Conservation (phyloP, 1,140 invertebrate species). For the Rhyacophila brunnea region DNA sequence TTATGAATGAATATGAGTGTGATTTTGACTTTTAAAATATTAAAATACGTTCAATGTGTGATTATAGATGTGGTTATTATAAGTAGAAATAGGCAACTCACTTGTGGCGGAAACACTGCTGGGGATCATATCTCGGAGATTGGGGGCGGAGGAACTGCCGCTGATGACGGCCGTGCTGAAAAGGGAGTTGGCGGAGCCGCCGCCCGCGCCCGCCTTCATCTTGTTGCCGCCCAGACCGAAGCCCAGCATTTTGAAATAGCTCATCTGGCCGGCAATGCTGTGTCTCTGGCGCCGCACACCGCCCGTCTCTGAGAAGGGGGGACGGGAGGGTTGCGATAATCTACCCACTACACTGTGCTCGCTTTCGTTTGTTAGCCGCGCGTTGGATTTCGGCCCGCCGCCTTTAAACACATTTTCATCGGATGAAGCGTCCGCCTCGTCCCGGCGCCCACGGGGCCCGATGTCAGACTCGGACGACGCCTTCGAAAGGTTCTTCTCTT, state of each 20-base stretch:
- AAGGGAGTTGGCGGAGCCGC: slow-evolving; percentile 73
- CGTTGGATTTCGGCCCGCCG: slow-evolving; percentile 5
- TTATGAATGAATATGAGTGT: too few relatives aligned
- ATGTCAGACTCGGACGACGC: slow-evolving; percentile 27
- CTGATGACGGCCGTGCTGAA: slow-evolving; percentile 94
- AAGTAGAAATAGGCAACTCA: slow-evolving; percentile 49
- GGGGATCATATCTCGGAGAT: slow-evolving; percentile 82
- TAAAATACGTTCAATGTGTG: neutral
- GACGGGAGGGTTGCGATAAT: slow-evolving; percentile 26
- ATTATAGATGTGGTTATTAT: too few relatives aligned
- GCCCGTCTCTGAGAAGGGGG: slow-evolving; percentile 49
- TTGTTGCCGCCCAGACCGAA: slow-evolving; percentile 56
- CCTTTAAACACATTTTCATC: neutral
- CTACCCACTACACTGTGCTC: slow-evolving; percentile 33
- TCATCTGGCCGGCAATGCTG: slow-evolving; percentile 91
- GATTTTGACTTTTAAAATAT: neutral
- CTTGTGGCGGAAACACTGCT: slow-evolving; percentile 68
- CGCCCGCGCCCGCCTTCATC: slow-evolving; percentile 68
- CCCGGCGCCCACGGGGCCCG: neutral
- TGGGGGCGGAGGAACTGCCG: slow-evolving; percentile 86
- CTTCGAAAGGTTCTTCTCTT: slow-evolving; percentile 6
- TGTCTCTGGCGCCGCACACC: slow-evolving; percentile 81
- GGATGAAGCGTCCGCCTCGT: slow-evolving; percentile 3
- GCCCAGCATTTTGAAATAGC: slow-evolving; percentile 84
- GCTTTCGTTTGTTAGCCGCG: slow-evolving; percentile 20